Percentiles rank a stretch among this genome's conserved stretches.
Conservation (phyloP, 2,888 invertebrate species). For the Apeira syringaria region DNA sequence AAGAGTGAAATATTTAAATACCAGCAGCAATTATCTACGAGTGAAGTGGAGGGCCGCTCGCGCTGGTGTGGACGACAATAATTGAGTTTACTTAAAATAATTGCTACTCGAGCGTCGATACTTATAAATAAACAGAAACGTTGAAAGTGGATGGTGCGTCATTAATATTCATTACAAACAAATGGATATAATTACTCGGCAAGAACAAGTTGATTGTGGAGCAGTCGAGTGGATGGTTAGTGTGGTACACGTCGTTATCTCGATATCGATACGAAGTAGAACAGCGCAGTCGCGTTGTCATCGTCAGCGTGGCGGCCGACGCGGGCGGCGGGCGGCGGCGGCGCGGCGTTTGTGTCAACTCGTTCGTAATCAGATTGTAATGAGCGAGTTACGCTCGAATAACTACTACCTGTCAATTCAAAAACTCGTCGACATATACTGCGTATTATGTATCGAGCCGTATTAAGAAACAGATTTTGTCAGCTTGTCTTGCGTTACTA, state of each 20-base stretch:
- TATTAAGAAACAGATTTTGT: slow-evolving; percentile 23
- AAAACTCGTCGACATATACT: slow-evolving; percentile 30
- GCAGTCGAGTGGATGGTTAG: slow-evolving; percentile 56
- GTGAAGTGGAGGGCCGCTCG: slow-evolving; percentile 49
- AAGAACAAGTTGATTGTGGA: slow-evolving; percentile 70
- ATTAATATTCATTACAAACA: slow-evolving; percentile 79
- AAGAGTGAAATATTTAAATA: slow-evolving; percentile 49
- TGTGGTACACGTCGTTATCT: slow-evolving; percentile 71
- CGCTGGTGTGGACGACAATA: slow-evolving; percentile 52
- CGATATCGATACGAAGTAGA: slow-evolving; percentile 46
- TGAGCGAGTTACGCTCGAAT: slow-evolving; percentile 52
- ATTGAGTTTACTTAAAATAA: slow-evolving; percentile 71
- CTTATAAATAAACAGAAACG: slow-evolving; percentile 63
- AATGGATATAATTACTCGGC: slow-evolving; percentile 77
- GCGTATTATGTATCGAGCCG: slow-evolving; percentile 25
- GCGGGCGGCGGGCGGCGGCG: too few species aligned
- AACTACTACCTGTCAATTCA: slow-evolving; percentile 59
- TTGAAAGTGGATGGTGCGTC: slow-evolving; percentile 56
- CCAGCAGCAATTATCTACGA: slow-evolving; percentile 41
- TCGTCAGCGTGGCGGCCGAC: too few species aligned
- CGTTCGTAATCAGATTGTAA: slow-evolving; percentile 70
- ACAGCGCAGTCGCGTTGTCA: slow-evolving; percentile 10
- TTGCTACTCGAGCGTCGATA: slow-evolving; percentile 61
- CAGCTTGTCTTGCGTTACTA: slow-evolving; percentile 17
- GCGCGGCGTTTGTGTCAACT: slow-evolving; percentile 46